A percentile compares a stretch with the other conserved stretches of the same genome.
These are phyloP conservation scores for Oreochromis mossambicus DNA, from an alignment of 2,797 vertebrate genomes.

Conservation along the genomic window DNA sequence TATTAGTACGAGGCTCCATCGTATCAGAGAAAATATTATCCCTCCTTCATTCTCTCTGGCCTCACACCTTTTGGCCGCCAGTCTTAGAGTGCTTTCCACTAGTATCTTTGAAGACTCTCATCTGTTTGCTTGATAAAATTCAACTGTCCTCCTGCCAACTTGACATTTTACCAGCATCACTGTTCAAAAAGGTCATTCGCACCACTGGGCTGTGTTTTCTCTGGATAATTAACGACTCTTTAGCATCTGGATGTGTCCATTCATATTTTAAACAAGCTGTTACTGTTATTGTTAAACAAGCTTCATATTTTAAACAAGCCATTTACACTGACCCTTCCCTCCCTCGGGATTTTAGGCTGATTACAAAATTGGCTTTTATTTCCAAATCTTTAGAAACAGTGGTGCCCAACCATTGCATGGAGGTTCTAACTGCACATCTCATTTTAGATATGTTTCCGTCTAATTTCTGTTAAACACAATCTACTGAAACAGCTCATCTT, in stretches of 20 bases:
- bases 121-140: neutral
- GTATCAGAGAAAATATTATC: neutral
- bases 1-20: neutral
- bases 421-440: neutral
- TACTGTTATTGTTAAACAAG: neutral
- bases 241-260: neutral
- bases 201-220: neutral
- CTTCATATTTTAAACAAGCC: neutral
- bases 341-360: neutral
- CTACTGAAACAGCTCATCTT: neutral
- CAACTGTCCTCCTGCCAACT: neutral
- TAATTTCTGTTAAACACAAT: neutral
- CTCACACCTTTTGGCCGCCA: neutral
- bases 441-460: neutral
- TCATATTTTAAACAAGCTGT: neutral
- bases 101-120: neutral
- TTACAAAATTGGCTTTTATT: neutral
- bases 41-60: neutral
- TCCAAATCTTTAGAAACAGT: neutral
- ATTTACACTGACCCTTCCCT: neutral
- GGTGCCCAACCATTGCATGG: neutral
- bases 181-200: neutral
- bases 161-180: neutral
- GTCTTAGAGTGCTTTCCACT: neutral
- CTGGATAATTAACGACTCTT: neutral